These are phyloP conservation scores for Laspeyria flexula DNA, from an alignment of 2,888 invertebrate genomes.

Conservation along the genomic window DNA sequence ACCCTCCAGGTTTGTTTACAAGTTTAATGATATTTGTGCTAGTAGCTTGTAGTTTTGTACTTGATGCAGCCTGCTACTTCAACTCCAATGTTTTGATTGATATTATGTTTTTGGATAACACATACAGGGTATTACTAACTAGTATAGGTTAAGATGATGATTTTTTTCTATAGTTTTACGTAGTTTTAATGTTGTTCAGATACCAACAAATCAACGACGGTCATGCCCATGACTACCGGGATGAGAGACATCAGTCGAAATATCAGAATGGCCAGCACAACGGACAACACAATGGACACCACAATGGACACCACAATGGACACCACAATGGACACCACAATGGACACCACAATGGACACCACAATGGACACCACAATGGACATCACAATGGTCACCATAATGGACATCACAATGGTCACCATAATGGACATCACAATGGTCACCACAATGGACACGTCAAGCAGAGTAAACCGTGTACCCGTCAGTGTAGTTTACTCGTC, in stretches of 20 bases:
- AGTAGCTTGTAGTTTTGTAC: background rate
- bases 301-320: constrained; percentile 47
- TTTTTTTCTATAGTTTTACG: no score
- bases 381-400: constrained; percentile 37
- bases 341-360: constrained; percentile 49
- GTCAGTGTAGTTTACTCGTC: constrained; percentile 79
- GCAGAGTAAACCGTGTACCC: constrained; percentile 71
- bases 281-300: constrained; percentile 28
- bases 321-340: constrained; percentile 48
- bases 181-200: constrained; percentile 39
- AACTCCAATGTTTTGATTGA: no score
- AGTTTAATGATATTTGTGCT: background rate
- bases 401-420: constrained; percentile 41
- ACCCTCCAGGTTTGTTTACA: constrained; percentile 56
- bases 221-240: constrained; percentile 43
- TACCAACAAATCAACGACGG: constrained; percentile 52
- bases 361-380: constrained; percentile 47
- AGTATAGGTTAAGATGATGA: no score
- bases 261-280: constrained; percentile 46
- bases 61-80: no score
- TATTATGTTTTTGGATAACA: no score
- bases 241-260: constrained; percentile 59
- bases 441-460: constrained; percentile 50
- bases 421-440: constrained; percentile 31
- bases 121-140: no score